These are phyloP conservation scores for Siniperca chuatsi DNA, from an alignment of 2,113 vertebrate species.

Conservation along the genomic window DNA sequence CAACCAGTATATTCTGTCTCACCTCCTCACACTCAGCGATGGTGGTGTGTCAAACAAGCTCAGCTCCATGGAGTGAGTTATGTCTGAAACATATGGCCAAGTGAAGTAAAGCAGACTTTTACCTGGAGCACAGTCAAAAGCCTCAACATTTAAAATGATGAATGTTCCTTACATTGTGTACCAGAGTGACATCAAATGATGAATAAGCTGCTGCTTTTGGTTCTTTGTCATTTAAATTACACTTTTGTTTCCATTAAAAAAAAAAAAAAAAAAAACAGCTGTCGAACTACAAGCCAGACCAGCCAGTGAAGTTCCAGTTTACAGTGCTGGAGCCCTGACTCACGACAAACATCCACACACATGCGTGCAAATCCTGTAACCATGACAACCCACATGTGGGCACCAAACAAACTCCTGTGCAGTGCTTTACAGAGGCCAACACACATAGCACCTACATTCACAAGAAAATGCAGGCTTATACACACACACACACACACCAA, in stretches of 20 bases:
- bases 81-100: conserved; percentile 56
- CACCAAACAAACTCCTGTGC: conserved; percentile 57
- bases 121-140: conserved; percentile 55
- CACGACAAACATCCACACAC: conserved; percentile 25
- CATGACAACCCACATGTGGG: conserved; percentile 64
- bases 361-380: conserved; percentile 32
- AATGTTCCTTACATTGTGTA: conserved; percentile 34
- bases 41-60: conserved; percentile 29
- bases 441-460: conserved; percentile 5
- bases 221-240: conserved; percentile 40
- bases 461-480: conserved; percentile 1
- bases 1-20: conserved; percentile 8
- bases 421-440: conserved; percentile 23
- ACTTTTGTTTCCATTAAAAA: conserved; percentile 4
- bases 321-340: conserved; percentile 27
- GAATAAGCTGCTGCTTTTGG: conserved; percentile 47
- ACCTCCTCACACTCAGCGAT: not conserved
- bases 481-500: conserved; percentile 5
- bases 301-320: conserved; percentile 15
- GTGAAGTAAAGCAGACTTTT: conserved; percentile 61
- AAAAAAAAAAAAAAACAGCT: rapidly evolving
- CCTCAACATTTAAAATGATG: conserved; percentile 46
- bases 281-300: conserved; percentile 12
- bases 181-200: conserved; percentile 30
- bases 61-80: conserved; percentile 34